These are phyloP conservation scores for Arvicanthis niloticus DNA, from an alignment of 2,113 vertebrate genomes.

Conservation along the genomic window DNA sequence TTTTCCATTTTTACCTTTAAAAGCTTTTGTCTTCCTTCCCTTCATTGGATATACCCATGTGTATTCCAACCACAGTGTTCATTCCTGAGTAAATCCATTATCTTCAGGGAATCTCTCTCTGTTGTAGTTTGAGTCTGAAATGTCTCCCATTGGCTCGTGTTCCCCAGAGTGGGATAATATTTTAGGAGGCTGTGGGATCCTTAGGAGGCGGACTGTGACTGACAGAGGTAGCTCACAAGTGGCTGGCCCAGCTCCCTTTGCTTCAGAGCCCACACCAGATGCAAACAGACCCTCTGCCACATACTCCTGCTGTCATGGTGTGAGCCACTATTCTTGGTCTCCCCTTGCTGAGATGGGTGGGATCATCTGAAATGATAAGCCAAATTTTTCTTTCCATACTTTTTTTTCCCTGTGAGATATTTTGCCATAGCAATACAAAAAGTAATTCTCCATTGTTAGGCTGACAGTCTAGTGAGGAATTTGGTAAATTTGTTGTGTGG, in stretches of 20 bases:
- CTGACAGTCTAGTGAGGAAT: neutral
- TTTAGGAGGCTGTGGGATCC: neutral
- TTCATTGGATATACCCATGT: neutral
- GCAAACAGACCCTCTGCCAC: neutral
- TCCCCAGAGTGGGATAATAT: neutral
- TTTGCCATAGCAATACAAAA: neutral
- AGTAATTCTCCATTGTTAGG: neutral
- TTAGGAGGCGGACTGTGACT: neutral
- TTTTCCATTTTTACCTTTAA: conserved; percentile 14
- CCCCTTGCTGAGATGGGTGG: neutral
- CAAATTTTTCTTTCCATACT: neutral
- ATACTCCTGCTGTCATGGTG: no score
- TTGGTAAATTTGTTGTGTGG: neutral
- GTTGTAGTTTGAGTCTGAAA: neutral
- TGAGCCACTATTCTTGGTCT: neutral
- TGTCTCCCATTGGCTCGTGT: neutral
- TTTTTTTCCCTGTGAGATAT: neutral
- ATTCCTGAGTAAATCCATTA: neutral
- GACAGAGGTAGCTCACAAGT: neutral
- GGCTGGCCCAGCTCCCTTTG: neutral
- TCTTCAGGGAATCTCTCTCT: neutral
- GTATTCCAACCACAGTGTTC: neutral
- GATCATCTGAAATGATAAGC: neutral
- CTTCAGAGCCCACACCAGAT: no score
- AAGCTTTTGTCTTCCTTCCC: neutral